phyloP scores from a whole-genome alignment of 2,113 vertebrate species.

The Chiloscyllium plagiosum region DNA sequence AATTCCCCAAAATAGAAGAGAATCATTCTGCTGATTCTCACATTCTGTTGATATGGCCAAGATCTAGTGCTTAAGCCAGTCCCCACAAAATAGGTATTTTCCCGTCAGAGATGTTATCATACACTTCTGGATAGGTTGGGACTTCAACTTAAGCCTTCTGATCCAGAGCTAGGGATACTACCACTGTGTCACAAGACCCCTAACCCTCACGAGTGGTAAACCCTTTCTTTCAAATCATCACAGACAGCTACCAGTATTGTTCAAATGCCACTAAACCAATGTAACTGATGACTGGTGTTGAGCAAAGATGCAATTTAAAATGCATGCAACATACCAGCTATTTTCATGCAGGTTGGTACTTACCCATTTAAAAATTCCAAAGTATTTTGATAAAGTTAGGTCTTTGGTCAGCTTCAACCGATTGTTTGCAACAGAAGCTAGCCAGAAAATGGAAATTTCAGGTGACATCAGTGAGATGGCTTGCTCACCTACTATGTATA shows the following conservation, averaged over 20 bases:
- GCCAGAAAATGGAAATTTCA: not conserved
- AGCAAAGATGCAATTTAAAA: not conserved
- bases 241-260: not conserved
- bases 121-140: no score
- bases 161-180: no score
- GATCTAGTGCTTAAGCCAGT: not conserved
- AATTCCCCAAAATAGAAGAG: not conserved
- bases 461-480: not conserved
- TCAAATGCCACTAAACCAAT: not conserved
- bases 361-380: not conserved
- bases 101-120: no score
- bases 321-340: not conserved
- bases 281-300: no score
- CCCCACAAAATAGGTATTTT: not conserved
- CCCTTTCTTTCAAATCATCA: not conserved
- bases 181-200: no score
- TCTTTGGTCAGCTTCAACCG: not conserved
- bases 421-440: not conserved
- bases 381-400: not conserved
- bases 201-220: no score
- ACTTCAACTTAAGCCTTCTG: no score
- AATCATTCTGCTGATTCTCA: not conserved
- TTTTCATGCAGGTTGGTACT: not conserved
- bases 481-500: not conserved
- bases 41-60: not conserved